Evolutionary conservation across 2,113 vertebrate species (phyloP).

Genomic region (Pomatorhinus ruficollis): DNA sequence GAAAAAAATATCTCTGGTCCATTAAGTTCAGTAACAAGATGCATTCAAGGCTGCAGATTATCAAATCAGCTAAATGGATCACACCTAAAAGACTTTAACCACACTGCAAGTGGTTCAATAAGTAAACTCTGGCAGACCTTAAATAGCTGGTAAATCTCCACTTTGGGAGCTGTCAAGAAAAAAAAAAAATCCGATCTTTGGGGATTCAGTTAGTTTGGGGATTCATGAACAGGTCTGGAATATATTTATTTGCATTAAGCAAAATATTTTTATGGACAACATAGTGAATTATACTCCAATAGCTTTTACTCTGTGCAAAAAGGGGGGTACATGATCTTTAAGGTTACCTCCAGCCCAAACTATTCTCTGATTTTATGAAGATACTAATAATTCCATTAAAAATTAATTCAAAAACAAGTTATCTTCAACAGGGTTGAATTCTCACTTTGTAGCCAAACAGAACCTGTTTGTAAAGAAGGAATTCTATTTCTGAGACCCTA

Average conservation of each 20-base stretch:
- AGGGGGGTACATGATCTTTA: background rate
- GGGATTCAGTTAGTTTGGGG: background rate
- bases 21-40: background rate
- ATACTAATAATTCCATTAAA: background rate
- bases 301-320: slow-evolving; percentile 3
- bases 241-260: background rate
- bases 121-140: background rate
- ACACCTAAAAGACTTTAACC: background rate
- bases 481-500: background rate
- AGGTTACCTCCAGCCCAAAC: background rate
- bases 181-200: background rate
- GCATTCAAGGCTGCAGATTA: background rate
- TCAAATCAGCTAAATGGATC: background rate
- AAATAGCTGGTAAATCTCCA: background rate
- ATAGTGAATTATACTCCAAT: background rate
- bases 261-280: background rate
- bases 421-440: background rate
- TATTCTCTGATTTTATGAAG: background rate
- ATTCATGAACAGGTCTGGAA: background rate
- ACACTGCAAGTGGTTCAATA: background rate
- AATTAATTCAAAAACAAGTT: background rate
- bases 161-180: background rate
- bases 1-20: background rate
- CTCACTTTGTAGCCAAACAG: background rate
- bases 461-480: background rate